Percentiles rank a stretch among this genome's conserved stretches.
Evolutionary conservation across 2,113 vertebrate genomes (phyloP).

Genomic region (Blennius ocellaris): DNA sequence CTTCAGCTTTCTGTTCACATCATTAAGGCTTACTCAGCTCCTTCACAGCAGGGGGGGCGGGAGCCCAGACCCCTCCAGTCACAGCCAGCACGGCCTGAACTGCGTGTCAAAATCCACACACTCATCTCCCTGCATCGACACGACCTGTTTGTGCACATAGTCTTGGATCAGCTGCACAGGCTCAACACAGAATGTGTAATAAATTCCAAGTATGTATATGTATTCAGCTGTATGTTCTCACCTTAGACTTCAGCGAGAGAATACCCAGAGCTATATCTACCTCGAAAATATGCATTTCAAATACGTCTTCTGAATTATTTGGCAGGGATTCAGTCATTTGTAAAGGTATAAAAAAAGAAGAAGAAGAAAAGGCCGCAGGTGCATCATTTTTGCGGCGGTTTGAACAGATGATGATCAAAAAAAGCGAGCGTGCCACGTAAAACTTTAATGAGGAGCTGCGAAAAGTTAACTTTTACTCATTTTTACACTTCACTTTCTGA

Average conservation of each 20-base stretch:
- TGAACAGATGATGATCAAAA: constrained; percentile 9
- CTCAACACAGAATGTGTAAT: background rate
- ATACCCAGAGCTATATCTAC: background rate
- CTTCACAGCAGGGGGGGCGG: constrained; percentile 4
- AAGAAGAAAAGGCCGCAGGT: background rate
- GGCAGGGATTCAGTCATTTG: background rate
- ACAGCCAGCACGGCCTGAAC: background rate
- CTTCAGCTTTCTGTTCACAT: background rate
- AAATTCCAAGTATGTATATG: background rate
- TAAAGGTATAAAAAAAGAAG: background rate
- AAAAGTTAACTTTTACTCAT: background rate
- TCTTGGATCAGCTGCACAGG: background rate
- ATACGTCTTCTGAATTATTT: background rate
- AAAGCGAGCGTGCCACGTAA: background rate
- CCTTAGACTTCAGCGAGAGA: background rate
- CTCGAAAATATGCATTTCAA: background rate
- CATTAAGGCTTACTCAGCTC: constrained; percentile 18
- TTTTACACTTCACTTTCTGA: no score
- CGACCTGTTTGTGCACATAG: background rate
- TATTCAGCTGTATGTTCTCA: background rate
- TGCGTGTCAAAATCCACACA: background rate
- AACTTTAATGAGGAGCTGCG: background rate
- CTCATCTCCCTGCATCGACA: background rate
- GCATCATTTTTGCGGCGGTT: background rate
- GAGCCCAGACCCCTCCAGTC: background rate